Conservation (phyloP, 2,113 vertebrate species). For the Ptychochromis oligacanthus region DNA sequence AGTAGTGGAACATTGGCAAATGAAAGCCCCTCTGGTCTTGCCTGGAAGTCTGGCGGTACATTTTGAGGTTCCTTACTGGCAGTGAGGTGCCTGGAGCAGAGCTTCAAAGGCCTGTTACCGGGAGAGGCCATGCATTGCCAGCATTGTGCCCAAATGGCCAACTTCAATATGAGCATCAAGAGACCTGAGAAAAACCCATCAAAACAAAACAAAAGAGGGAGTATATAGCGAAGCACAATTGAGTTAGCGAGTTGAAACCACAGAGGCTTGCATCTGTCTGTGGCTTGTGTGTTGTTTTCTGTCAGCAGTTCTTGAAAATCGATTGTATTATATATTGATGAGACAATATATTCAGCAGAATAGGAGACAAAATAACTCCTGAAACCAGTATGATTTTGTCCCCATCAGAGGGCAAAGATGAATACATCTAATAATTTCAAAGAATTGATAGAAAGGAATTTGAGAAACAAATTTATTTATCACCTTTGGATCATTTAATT, state of each 20-base stretch:
- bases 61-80: conserved; percentile 27
- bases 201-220: conserved; percentile 12
- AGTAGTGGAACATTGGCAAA: conserved; percentile 17
- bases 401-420: conserved; percentile 8
- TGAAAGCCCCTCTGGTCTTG: conserved; percentile 36
- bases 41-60: conserved; percentile 10
- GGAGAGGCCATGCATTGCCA: no score
- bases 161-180: conserved; percentile 24
- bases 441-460: conserved; percentile 17
- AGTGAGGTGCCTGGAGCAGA: conserved; percentile 5
- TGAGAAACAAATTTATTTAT: conserved; percentile 29
- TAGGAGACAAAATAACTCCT: conserved; percentile 25
- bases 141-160: conserved; percentile 3
- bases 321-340: conserved; percentile 47
- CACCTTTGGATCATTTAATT: conserved; percentile 47
- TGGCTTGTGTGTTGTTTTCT: conserved; percentile 8
- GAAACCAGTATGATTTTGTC: neutral
- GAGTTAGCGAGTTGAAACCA: conserved; percentile 15
- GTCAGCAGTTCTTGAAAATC: conserved; percentile 23
- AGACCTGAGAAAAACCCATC: conserved; percentile 22
- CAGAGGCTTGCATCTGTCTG: neutral
- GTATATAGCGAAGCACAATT: conserved; percentile 2
- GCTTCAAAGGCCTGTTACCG: conserved; percentile 28
- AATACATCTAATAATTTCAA: conserved; percentile 30
- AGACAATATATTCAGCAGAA: conserved; percentile 17